Conservation (phyloP, 2,797 vertebrate species). For the Nannoperca australis region DNA sequence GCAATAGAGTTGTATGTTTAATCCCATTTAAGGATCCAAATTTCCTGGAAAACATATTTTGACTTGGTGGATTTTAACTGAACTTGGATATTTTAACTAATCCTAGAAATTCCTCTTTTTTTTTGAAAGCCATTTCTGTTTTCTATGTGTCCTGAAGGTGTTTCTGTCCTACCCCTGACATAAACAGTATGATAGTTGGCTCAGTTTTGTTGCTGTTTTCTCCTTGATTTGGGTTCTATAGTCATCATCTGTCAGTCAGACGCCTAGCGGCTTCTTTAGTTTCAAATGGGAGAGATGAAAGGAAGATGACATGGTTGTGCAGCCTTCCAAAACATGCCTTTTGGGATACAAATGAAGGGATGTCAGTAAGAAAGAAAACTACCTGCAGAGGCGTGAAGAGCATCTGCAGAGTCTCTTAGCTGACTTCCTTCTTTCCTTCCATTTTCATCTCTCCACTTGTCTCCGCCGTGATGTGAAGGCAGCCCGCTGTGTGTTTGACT, state of each 20-base stretch:
- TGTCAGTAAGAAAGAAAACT: conserved; percentile 57
- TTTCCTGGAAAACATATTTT: conserved; percentile 2
- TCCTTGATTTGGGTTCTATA: conserved; percentile 48
- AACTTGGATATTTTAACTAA: background rate
- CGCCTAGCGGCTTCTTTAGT: conserved; percentile 64
- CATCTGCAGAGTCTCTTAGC: conserved; percentile 41
- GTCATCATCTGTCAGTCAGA: conserved; percentile 56
- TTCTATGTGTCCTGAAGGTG: conserved; percentile 24
- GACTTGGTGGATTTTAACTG: background rate
- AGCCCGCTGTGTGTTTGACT: conserved; percentile 77
- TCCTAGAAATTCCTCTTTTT: conserved; percentile 23
- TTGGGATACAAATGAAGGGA: conserved; percentile 67
- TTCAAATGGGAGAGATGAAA: conserved; percentile 69
- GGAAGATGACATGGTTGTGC: conserved; percentile 58
- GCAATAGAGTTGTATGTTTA: background rate
- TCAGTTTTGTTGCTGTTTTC: conserved; percentile 44
- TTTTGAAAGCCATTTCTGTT: background rate
- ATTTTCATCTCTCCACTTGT: conserved; percentile 61
- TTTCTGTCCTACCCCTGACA: conserved; percentile 41
- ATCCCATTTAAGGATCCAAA: conserved; percentile 1
- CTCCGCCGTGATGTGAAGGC: conserved; percentile 66
- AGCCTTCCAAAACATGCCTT: conserved; percentile 61
- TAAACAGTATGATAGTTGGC: conserved; percentile 26
- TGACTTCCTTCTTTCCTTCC: conserved; percentile 47
- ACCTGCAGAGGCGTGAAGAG: conserved; percentile 59